Base-by-base conservation (phyloP, 2,113 vertebrate genomes). In the Esox niger region DNA sequence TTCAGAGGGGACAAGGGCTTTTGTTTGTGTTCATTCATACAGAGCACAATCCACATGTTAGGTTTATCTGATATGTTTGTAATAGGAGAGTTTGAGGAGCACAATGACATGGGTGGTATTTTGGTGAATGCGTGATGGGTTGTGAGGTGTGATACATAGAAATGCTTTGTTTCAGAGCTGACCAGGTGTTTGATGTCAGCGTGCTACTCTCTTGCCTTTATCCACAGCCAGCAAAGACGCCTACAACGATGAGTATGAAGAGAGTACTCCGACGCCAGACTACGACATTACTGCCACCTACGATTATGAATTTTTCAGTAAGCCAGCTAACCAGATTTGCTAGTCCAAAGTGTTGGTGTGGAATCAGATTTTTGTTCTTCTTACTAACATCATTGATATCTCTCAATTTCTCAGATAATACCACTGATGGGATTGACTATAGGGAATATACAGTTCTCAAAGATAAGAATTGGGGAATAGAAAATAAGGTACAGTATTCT, bases 221-320 rank as follows among this genome's bases (percentile, higher is more conserved):
- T 68, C 33, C 20, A 26, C 49, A 74, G 71, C 65, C 20, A 25
- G 26, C 21, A 20, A 38, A 23, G 31, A 35, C 2, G 55, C 60
- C 31, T 46, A 61, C n/a, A n/a, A 49, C 1, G 59, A 61, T 20
- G 59, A 61, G 13, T 30, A 64, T 47, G 61, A 52, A 21, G 32
- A 64, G 6, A 3, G 46, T 1, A 5, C 3, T 11, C 52, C 35
- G 5, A 67, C 72, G 20, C 66, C 66, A 69, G 72, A 66, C 15
- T 73, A 73, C 13, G 70, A 74, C 56, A 65, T 65, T 31, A 59
- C 29, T 21, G 2, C 1, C 33, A 74, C 66, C 33, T 59, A 69
- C 2, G 66, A 69, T 8, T 71, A 71, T 54, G 1, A 6, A 3
- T 57, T 38, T 27, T 69, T 25, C 59, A 56, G 72, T 69, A 69